Evolutionary conservation across 2,888 invertebrate species (phyloP), one percentile per base, ranked within the genome.

Genomic region (Volucella zonaria): DNA sequence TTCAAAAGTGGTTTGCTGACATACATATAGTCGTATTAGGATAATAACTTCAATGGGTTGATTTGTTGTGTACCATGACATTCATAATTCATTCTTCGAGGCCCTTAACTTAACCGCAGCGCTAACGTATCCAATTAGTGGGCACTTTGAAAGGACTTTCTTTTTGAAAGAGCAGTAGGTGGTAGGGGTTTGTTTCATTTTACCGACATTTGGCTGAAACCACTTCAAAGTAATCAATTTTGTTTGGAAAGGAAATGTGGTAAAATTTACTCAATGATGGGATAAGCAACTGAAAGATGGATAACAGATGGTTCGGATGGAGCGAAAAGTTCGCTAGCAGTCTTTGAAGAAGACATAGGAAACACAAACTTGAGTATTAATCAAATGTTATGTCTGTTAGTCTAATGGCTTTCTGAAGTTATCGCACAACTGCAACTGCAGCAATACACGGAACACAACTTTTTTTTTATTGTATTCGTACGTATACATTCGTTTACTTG

Each of bases 11-110:
- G 73, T 64, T 52, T 66, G 59, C 58, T 78, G 71, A 78, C 71
- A 78, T 52, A 71, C 31, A 31, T 31, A 31, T 73, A 43, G 40
- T 59, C 40, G 54, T 54, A 68, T 56, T 56, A 68, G 73, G 59
- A 66, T 67, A 79, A 79, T 73, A 73, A 67, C 66, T 71, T 71
- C 38, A 71, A 79, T 79, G 64, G 52, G 52, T 42, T 43, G 47
- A 73, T 73, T 54, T 40, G 61, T 59, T 52, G 11, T 62, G 43
- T 43, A 51, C 43, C 64, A 38, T 59, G 45, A 45, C 31, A 51
- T 58, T 58, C 56, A 54, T 68, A 47, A 68, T 54, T 56, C 56
- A 11, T 56, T 23, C 4, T 54, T 67, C 67, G 9, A 52, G 52
- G n/a, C 52, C 52, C 66, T 66, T 42, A 14, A 23, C 52, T 43